These are phyloP conservation scores for Hecatera dysodea DNA, from an alignment of 2,888 invertebrate species.

Conservation along the genomic window DNA sequence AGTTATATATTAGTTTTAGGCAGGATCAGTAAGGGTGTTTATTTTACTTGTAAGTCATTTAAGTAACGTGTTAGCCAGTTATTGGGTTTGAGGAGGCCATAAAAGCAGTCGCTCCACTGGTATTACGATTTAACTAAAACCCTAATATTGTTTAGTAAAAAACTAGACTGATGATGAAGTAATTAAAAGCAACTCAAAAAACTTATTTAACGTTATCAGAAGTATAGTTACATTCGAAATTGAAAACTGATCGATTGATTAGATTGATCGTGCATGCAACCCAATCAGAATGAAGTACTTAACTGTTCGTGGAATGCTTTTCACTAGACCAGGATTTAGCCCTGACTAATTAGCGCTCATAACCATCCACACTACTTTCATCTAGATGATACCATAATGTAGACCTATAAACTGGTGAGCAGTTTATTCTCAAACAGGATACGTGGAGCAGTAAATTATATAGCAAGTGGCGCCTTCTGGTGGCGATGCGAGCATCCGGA, in stretches of 20 bases:
- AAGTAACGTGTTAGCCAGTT: too few species aligned
- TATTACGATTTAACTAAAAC: too few species aligned
- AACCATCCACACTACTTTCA: neutral
- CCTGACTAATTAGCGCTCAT: neutral
- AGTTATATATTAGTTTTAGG: neutral
- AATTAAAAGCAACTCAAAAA: neutral
- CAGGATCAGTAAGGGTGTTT: neutral
- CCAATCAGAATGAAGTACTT: neutral
- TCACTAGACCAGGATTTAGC: neutral
- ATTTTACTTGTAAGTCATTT: neutral
- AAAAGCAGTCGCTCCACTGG: too few species aligned
- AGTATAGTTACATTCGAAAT: too few species aligned
- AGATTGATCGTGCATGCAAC: neutral
- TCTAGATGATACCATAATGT: neutral
- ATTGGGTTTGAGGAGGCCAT: too few species aligned
- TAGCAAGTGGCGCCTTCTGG: conserved; percentile 35
- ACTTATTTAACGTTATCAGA: too few species aligned
- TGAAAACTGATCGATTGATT: too few species aligned
- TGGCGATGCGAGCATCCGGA: conserved; percentile 32
- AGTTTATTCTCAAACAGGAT: conserved; percentile 14
- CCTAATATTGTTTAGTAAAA: too few species aligned
- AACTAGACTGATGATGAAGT: too few species aligned
- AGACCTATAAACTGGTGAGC: neutral
- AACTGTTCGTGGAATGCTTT: neutral
- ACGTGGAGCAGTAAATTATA: conserved; percentile 25